Evolutionary conservation across 1,140 invertebrate species (phyloP), one percentile per base, ranked within the genome.

Genomic region (Apolygus lucorum): DNA sequence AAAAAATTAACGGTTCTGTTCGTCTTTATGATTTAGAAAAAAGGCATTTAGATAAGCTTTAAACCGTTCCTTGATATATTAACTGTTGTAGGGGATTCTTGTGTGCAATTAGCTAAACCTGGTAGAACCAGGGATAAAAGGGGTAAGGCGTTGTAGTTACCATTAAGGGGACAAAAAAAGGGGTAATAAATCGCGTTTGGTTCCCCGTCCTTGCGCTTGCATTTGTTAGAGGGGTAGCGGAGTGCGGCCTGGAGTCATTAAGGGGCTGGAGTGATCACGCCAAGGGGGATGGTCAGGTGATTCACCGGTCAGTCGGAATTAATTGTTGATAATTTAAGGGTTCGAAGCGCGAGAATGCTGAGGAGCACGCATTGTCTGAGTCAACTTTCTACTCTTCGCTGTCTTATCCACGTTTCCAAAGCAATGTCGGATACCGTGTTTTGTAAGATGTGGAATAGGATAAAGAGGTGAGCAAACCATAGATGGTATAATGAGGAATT

Each of bases 281-380:
- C 13, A 59, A 59, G 54, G 54, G 54, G 54, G 54, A 59, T 59
- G 54, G 54, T 59, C 54, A 59, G 22, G 54, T 59, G 54, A 59
- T 14, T 59, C 54, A 59, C 54, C 54, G 54, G 54, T 59, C 54
- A 59, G 54, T 59, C 54, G 54, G 54, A 59, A 59, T 59, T 59
- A 59, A 59, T 59, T 59, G 54, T 21, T 21, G 54, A 59, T 59
- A 59, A 59, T 59, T 59, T 42, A 42, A 42, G 34, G 34, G 34
- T 21, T n/a, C 8, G 54, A 24, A 59, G 54, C 54, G 22, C 11
- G 22, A 59, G 54, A 11, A 22, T 8, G 11, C 22, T 59, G 22
- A 59, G 54, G 8, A 14, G 54, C 54, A 59, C 54, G 54, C 11
- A 59, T 59, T 59, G 54, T 59, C 54, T 59, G 54, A 59, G 54